Evolutionary conservation across 2,888 invertebrate species (phyloP).

Genomic region (Campaea margaritaria): DNA sequence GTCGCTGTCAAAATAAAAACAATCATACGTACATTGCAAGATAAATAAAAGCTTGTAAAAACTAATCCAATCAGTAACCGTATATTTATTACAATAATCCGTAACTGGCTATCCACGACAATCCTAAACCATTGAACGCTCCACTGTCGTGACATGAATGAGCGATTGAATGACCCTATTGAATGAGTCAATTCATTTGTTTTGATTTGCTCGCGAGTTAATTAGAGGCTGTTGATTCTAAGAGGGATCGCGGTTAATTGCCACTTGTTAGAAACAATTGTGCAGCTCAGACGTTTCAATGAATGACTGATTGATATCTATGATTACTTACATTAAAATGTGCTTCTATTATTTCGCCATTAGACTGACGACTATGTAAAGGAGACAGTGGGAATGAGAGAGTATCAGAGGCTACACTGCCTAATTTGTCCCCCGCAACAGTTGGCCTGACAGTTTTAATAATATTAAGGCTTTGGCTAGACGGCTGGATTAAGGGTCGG

Average conservation of each 20-base stretch:
- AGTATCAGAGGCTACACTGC: too few relatives aligned
- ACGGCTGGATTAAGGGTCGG: too few relatives aligned
- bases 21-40: too few relatives aligned
- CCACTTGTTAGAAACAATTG: slow-evolving; percentile 16
- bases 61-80: neutral
- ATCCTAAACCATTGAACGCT: neutral
- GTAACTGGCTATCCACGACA: neutral
- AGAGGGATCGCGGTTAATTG: slow-evolving; percentile 19
- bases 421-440: too few relatives aligned
- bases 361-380: too few relatives aligned
- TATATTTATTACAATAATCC: too few relatives aligned
- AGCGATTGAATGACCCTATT: slow-evolving; percentile 21
- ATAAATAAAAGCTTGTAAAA: too few relatives aligned
- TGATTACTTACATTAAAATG: neutral
- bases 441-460: too few relatives aligned
- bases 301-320: slow-evolving; percentile 6
- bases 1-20: too few relatives aligned
- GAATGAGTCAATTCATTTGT: slow-evolving; percentile 18
- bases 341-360: too few relatives aligned
- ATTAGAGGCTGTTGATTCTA: slow-evolving; percentile 9
- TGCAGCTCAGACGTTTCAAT: slow-evolving; percentile 13
- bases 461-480: too few relatives aligned
- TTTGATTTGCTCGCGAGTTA: slow-evolving; percentile 18
- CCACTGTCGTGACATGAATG: slow-evolving; percentile 17
- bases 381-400: too few relatives aligned